Evolutionary conservation across 2,888 invertebrate genomes (phyloP).

Genomic region (Parnassius smintheus): DNA sequence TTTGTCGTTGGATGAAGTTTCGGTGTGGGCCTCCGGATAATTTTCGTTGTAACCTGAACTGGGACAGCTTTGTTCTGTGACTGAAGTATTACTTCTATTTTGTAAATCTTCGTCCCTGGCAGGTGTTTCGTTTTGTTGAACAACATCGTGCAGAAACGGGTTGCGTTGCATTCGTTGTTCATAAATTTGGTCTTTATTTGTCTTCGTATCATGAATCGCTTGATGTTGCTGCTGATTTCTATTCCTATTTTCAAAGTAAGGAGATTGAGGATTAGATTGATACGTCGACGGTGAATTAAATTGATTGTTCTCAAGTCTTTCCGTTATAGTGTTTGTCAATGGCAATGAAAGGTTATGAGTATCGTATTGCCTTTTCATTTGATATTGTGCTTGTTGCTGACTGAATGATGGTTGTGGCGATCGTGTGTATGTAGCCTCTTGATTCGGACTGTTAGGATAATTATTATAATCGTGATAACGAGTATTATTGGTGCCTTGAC

Average conservation of each 20-base stretch:
- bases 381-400: constrained; percentile 61
- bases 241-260: constrained; percentile 74
- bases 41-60: constrained; percentile 46
- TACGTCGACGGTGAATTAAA: constrained; percentile 49
- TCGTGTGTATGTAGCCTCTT: constrained; percentile 78
- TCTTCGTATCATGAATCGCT: constrained; percentile 45
- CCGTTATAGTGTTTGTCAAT: constrained; percentile 65
- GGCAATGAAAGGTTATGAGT: constrained; percentile 72
- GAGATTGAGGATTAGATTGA: constrained; percentile 73
- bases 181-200: constrained; percentile 56
- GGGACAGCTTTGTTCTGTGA: constrained; percentile 42
- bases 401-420: constrained; percentile 73
- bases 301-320: constrained; percentile 64
- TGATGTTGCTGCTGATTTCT: constrained; percentile 54
- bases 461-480: constrained; percentile 67
- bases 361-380: constrained; percentile 66
- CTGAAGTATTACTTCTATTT: constrained; percentile 40
- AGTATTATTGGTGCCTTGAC: constrained; percentile 67
- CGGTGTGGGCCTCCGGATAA: constrained; percentile 46
- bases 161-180: constrained; percentile 62
- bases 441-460: constrained; percentile 60
- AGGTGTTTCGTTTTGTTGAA: constrained; percentile 46
- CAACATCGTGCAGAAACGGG: constrained; percentile 62
- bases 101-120: constrained; percentile 40
- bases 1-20: constrained; percentile 45